Evolutionary conservation across 1,140 invertebrate genomes (phyloP).

Genomic region (Aphidius gifuensis): DNA sequence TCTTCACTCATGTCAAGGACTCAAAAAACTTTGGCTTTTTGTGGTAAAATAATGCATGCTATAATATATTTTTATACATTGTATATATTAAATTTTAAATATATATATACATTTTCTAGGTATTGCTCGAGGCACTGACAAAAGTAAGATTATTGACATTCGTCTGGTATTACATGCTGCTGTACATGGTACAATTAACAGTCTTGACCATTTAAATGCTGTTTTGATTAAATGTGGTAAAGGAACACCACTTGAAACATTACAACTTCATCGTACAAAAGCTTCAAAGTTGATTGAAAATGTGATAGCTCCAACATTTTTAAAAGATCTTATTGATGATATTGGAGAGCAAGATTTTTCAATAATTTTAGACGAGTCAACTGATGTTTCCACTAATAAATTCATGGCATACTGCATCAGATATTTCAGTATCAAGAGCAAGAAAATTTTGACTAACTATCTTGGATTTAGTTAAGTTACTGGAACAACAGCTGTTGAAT

Average conservation of each 20-base stretch:
- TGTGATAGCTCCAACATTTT: constrained; percentile 38
- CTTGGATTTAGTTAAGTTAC: constrained; percentile 30
- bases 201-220: constrained; percentile 7
- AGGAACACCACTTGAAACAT: constrained; percentile 24
- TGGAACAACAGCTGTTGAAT: constrained; percentile 15
- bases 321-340: constrained; percentile 36
- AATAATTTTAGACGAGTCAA: constrained; percentile 48
- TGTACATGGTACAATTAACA: neutral
- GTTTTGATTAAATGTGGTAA: constrained; percentile 8
- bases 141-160: constrained; percentile 5
- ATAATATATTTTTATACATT: too few species aligned
- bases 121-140: neutral
- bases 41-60: too few species aligned
- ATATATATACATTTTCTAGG: neutral
- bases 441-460: constrained; percentile 35
- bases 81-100: too few species aligned
- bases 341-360: constrained; percentile 41
- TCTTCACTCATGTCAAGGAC: too few species aligned
- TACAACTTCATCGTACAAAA: constrained; percentile 41
- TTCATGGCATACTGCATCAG: constrained; percentile 41
- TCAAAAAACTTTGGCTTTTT: too few species aligned
- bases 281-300: constrained; percentile 42
- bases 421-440: constrained; percentile 38
- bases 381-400: constrained; percentile 41
- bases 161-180: constrained; percentile 1